Base-by-base conservation (phyloP, 2,888 invertebrate species). In the Bombyx huttoni region DNA sequence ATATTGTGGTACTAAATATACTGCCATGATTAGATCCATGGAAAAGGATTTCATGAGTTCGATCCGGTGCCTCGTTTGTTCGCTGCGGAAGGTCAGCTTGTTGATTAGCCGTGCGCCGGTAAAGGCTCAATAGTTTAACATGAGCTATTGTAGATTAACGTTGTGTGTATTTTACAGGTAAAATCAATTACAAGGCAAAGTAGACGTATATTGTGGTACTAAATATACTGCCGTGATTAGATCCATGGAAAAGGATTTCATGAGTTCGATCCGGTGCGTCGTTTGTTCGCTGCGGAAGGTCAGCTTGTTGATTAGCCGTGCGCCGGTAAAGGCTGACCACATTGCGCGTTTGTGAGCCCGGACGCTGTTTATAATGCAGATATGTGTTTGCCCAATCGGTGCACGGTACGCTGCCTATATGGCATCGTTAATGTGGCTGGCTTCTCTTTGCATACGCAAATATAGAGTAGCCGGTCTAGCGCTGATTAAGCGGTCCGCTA, bases 391-490 rank as follows among this genome's bases (percentile, higher is more conserved):
- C 87, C 83, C 86, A 87, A 87, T 88, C 85, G 82, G 78, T 81
- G 84, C 85, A 87, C 80, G 88, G 81, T 86, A 81, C 81, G 85
- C 81, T 83, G 86, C 82, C 82, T 88, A 88, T 89, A 88, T 88
- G 86, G 87, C 88, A 88, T 89, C 84, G 87, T 84, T 88, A 88
- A 89, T 89, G 85, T 72, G 86, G 81, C 84, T 77, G 75, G 70
- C 76, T 81, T 81, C 87, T 88, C 89, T 89, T 89, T 89, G 88
- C 89, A 89, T 89, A 89, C 82, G 87, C 86, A 89, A 89, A 89
- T 87, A 87, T 86, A 86, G 86, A 84, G 83, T 85, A 82, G 82
- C 76, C 75, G 79, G 80, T 70, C 77, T 81, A 72, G 75, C 75
- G 82, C 84, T 88, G 87, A 87, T 87, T 88, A 87, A 87, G 83